Conservation (phyloP, 30 jellyfish, hydroid and myxozoan genomes). For the Cassiopea andromeda region DNA sequence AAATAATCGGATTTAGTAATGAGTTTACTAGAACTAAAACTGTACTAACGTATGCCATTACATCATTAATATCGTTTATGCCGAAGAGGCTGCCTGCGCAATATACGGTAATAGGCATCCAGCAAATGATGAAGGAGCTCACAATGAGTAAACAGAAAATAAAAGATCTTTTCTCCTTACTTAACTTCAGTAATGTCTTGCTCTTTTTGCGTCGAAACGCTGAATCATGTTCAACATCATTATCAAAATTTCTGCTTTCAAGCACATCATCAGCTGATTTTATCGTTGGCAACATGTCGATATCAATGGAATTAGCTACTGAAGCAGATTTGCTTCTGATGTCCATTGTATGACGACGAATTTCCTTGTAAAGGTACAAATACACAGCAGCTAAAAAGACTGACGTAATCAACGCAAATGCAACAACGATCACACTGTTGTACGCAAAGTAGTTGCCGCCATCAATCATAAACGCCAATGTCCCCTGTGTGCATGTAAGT, state of each 20-base stretch:
- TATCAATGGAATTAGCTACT: constrained; percentile 25
- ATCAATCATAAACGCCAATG: constrained; percentile 41
- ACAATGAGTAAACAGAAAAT: constrained; percentile 59
- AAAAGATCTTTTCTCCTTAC: constrained; percentile 56
- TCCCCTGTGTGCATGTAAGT: constrained; percentile 44
- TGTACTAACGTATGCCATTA: constrained; percentile 52
- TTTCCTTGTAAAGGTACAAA: constrained; percentile 58
- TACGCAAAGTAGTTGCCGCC: constrained; percentile 52
- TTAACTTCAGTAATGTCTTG: not conserved
- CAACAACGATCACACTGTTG: constrained; percentile 53
- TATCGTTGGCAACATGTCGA: constrained; percentile 41
- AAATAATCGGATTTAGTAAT: constrained; percentile 54
- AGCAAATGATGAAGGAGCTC: constrained; percentile 55
- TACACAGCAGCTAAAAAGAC: constrained; percentile 59
- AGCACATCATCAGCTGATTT: constrained; percentile 25
- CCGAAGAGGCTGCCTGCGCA: constrained; percentile 48
- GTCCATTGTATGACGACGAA: constrained; percentile 66
- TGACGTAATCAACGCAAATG: constrained; percentile 50
- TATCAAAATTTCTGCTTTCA: constrained; percentile 16
- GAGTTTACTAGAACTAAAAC: constrained; percentile 59
- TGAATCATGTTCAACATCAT: constrained; percentile 34
- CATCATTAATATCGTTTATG: constrained; percentile 33
- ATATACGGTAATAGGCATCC: constrained; percentile 66
- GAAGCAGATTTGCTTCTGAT: constrained; percentile 60
- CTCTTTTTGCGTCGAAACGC: not conserved